phyloP scores from a whole-genome alignment of 2,113 vertebrate species.

The Peucedramus taeniatus region DNA sequence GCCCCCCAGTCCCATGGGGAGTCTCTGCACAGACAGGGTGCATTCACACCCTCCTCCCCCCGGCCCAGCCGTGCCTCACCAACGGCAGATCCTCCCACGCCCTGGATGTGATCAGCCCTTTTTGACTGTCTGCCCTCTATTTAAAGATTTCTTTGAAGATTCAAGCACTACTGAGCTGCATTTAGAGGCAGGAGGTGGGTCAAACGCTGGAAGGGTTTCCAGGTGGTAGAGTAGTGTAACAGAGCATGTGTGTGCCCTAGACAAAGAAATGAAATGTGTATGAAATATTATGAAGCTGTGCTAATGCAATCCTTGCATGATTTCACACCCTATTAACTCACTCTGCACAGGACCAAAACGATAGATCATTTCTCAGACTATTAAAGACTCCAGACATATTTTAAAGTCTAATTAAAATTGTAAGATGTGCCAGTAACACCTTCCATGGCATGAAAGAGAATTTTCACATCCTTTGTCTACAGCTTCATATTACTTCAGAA shows the following conservation, averaged over 20 bases:
- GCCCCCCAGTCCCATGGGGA: neutral
- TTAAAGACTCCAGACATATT: slow-evolving; percentile 15
- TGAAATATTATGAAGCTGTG: slow-evolving; percentile 16
- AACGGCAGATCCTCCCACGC: neutral
- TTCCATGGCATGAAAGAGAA: neutral
- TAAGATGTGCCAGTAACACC: slow-evolving; percentile 19
- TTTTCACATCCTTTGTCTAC: slow-evolving; percentile 18
- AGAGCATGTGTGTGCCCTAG: neutral
- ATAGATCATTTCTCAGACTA: slow-evolving; percentile 7
- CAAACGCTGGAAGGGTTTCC: neutral
- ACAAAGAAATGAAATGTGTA: neutral
- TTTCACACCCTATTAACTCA: slow-evolving; percentile 55
- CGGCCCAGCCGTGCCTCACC: rapidly evolving
- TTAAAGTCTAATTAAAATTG: slow-evolving; percentile 40
- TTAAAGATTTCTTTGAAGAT: slow-evolving; percentile 25
- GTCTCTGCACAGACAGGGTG: neutral
- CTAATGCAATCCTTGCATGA: slow-evolving; percentile 12
- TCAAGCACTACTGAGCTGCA: neutral
- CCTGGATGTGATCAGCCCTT: neutral
- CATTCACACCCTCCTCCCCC: neutral
- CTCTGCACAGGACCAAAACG: neutral
- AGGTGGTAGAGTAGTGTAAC: neutral
- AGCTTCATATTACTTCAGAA: neutral
- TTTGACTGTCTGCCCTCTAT: slow-evolving; percentile 22
- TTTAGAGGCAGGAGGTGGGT: slow-evolving; percentile 4